Base-by-base conservation (phyloP, 2,888 invertebrate genomes). In the Pedicia rivosa region DNA sequence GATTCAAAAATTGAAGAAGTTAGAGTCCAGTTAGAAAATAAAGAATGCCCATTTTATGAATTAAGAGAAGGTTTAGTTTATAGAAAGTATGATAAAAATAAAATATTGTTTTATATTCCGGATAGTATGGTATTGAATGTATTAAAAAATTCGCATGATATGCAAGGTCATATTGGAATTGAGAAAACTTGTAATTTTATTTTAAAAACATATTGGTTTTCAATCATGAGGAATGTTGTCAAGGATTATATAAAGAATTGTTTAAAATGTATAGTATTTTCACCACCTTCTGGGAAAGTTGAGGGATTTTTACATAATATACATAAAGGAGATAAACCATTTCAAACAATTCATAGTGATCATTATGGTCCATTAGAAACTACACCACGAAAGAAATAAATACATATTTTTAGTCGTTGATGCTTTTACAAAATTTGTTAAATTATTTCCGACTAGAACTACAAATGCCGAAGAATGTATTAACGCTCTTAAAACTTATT, bases 201-300 rank as follows among this genome's bases (percentile, higher is more conserved):
- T 30, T 42, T 14, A 20, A 34, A 39, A 38, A 39, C 38, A n/a
- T 55, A 53, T 44, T 55, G 52, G 50, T 54, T 55, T 43, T 48
- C 52, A 5, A 46, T 48, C 19, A 45, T 52, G 40, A 46, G 40
- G 29, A 14, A 35, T 0, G 45, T 44, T 28, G 42, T 43, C n/a
- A 36, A 37, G 9, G 7, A 24, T 9, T 40, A 36, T 36, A 41
- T 44, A 28, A 40, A 40, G 15, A 43, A 42, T 24, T 43, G 41
- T 17, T 30, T 36, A 3, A 25, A 36, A 3, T 43, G 43, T 20
- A 39, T 43, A 27, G 36, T 36, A 34, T 43, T 36, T 15, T 30
- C 38, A 4, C 16, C 37, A 12, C 37, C 40, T n/a, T 24, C 33
- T 10, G 19, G 37, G 9, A 19, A 31, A 8, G 12, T n/a, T 6